These are phyloP conservation scores for Choreutis nemorana DNA, from an alignment of 2,888 invertebrate genomes.

Conservation along the genomic window DNA sequence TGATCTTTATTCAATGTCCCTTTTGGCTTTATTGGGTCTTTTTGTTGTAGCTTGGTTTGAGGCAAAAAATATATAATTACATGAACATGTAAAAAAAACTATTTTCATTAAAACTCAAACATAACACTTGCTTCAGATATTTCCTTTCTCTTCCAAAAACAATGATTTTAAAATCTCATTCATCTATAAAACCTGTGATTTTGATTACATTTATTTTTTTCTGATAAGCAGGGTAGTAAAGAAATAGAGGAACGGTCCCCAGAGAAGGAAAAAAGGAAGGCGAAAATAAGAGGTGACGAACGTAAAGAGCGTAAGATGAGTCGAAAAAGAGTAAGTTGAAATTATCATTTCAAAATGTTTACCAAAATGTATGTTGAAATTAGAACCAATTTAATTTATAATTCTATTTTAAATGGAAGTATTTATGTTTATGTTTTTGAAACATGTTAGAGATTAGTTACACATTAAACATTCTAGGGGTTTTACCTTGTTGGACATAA, in stretches of 20 bases:
- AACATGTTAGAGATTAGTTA: slow-evolving; percentile 1
- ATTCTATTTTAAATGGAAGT: slow-evolving; percentile 3
- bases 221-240: slow-evolving; percentile 64
- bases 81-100: too few relatives aligned
- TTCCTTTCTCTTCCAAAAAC: too few relatives aligned
- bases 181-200: too few relatives aligned
- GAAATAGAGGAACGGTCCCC: slow-evolving; percentile 68
- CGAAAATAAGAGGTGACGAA: slow-evolving; percentile 54
- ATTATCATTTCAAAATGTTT: background rate
- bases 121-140: too few relatives aligned
- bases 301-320: slow-evolving; percentile 84
- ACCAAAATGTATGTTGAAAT: slow-evolving; percentile 1
- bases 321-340: slow-evolving; percentile 73
- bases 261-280: slow-evolving; percentile 81
- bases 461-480: too few relatives aligned
- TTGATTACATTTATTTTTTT: too few relatives aligned
- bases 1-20: slow-evolving; percentile 36
- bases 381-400: slow-evolving; percentile 2
- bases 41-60: background rate
- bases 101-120: too few relatives aligned
- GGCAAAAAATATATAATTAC: too few relatives aligned
- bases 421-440: slow-evolving; percentile 5
- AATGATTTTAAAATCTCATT: too few relatives aligned
- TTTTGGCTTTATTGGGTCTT: slow-evolving; percentile 30
- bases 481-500: too few relatives aligned